Evolutionary conservation across 2,888 invertebrate genomes (phyloP).

Genomic region (Amphipoea oculea): DNA sequence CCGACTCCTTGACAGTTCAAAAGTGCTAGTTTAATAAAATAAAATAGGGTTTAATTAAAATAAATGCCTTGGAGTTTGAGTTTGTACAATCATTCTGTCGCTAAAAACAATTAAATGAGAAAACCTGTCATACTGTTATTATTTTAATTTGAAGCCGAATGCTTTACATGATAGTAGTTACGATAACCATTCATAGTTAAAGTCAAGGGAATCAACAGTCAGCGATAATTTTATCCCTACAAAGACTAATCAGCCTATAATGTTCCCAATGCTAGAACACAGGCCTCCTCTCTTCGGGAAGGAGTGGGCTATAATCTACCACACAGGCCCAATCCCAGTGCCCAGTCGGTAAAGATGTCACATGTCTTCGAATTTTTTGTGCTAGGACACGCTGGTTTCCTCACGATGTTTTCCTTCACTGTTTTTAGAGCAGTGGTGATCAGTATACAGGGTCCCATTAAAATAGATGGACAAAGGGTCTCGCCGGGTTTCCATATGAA

Average conservation of each 20-base stretch:
- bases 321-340: neutral
- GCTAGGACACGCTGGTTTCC: neutral
- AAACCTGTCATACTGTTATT: neutral
- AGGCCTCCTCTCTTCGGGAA: no score
- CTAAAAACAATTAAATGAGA: neutral
- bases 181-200: neutral
- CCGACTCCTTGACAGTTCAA: no score
- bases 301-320: no score
- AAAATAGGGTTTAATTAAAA: no score
- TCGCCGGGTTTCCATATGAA: no score
- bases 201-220: neutral
- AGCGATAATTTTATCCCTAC: neutral
- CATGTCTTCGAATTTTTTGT: neutral
- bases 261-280: no score
- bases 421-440: neutral
- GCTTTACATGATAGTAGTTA: neutral
- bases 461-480: no score
- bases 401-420: neutral
- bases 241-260: neutral
- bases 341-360: neutral
- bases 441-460: no score
- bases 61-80: no score
- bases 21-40: no score
- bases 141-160: neutral
- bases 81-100: no score